Evolutionary conservation across 2,113 vertebrate genomes (phyloP).

Genomic region (Lanius ludovicianus): DNA sequence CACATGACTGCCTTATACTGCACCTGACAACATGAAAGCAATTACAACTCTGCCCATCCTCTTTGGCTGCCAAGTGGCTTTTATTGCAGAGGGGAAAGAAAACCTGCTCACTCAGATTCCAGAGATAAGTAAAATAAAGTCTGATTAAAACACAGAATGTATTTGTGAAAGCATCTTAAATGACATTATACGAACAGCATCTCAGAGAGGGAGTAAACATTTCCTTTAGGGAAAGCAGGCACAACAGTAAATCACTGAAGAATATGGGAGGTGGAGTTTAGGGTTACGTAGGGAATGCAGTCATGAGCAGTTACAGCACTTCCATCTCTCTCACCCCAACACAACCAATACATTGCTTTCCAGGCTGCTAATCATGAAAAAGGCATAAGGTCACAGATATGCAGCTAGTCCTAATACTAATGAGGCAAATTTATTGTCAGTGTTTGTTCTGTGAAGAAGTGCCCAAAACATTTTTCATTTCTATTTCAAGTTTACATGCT

Average conservation of each 20-base stretch:
- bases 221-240: not conserved
- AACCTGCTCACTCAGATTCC: not conserved
- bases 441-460: not conserved
- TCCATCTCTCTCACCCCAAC: not conserved
- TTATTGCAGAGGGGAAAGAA: not conserved
- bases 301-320: not conserved
- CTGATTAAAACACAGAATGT: not conserved
- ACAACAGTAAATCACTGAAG: not conserved
- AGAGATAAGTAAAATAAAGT: not conserved
- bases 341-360: not conserved
- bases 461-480: conserved; percentile 4
- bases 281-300: not conserved
- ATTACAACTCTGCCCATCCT: not conserved
- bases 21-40: not conserved
- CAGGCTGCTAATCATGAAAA: not conserved
- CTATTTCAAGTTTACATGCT: not conserved
- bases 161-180: not conserved
- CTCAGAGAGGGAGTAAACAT: not conserved
- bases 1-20: not conserved
- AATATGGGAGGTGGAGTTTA: not conserved
- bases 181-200: not conserved
- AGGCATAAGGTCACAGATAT: not conserved
- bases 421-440: not conserved
- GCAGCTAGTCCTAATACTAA: not conserved
- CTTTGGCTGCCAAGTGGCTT: not conserved